Percentiles rank a stretch among this genome's conserved stretches.
phyloP scores from a whole-genome alignment of 2,113 vertebrate species.

The Tragelaphus scriptus region DNA sequence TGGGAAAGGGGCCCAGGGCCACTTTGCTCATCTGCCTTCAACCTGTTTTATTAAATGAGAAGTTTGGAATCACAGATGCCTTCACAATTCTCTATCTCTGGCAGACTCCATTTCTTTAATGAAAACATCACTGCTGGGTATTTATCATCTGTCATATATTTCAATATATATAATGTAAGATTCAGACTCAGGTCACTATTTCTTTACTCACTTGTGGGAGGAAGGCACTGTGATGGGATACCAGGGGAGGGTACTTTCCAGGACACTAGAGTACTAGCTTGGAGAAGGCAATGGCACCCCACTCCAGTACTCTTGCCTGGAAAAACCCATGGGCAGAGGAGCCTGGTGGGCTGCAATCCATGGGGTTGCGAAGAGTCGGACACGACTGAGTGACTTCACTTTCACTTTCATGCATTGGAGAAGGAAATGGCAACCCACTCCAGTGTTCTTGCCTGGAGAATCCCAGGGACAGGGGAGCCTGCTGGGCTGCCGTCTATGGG shows the following conservation, averaged over 20 bases:
- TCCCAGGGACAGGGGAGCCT: no score
- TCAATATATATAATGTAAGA: not conserved
- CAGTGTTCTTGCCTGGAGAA: no score
- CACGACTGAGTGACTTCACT: no score
- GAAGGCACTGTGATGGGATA: not conserved
- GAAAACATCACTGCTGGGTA: slow-evolving; percentile 19
- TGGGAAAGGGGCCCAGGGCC: not conserved
- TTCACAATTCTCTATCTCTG: not conserved
- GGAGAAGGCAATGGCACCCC: no score
- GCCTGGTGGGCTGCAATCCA: no score
- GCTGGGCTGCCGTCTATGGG: no score
- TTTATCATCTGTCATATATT: not conserved
- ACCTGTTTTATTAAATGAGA: slow-evolving; percentile 32
- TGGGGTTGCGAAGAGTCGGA: no score
- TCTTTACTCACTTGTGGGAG: not conserved
- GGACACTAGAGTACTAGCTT: not conserved
- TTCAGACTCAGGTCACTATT: not conserved
- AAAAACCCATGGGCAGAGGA: no score
- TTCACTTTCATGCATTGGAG: no score
- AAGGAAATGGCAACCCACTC: no score
- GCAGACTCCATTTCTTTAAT: slow-evolving; percentile 28
- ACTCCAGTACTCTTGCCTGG: no score
- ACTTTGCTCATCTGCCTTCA: not conserved
- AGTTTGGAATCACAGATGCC: slow-evolving; percentile 22
- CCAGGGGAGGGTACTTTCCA: not conserved